These are phyloP conservation scores for Dryobotodes eremita DNA, from an alignment of 2,888 invertebrate genomes.

Conservation along the genomic window DNA sequence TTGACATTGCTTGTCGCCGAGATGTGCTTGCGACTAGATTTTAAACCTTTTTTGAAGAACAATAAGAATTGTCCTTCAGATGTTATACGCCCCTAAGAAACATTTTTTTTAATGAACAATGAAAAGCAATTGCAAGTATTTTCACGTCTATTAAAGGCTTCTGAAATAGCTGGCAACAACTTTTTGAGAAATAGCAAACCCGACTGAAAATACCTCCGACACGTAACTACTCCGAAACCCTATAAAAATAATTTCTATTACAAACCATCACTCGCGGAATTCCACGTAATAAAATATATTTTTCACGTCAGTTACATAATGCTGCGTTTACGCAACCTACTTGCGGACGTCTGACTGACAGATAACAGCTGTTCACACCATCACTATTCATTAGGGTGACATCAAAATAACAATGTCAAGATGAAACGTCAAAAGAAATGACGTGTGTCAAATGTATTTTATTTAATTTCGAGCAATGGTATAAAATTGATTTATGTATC, in stretches of 20 bases:
- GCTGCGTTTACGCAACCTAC: slow-evolving; percentile 53
- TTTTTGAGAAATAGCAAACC: not conserved
- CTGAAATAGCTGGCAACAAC: not conserved
- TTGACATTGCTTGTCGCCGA: not conserved
- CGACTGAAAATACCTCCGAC: not conserved
- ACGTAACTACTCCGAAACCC: not conserved
- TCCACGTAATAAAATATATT: slow-evolving; percentile 38
- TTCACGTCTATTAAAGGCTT: not conserved
- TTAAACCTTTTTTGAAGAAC: not conserved
- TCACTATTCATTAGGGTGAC: slow-evolving; percentile 67
- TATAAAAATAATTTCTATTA: slow-evolving; percentile 7
- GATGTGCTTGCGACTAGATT: not conserved
- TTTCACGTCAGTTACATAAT: slow-evolving; percentile 48
- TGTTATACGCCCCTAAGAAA: not conserved
- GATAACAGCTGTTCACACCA: slow-evolving; percentile 66
- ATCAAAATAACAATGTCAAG: slow-evolving; percentile 64
- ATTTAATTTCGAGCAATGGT: slow-evolving; percentile 43
- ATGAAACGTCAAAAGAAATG: slow-evolving; percentile 61
- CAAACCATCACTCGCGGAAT: slow-evolving; percentile 20
- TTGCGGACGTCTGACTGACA: slow-evolving; percentile 48
- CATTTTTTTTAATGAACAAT: not conserved
- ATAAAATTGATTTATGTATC: slow-evolving; percentile 63
- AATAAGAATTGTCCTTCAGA: not conserved
- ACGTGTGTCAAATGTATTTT: slow-evolving; percentile 54
- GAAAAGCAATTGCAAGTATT: not conserved